Percentiles rank a stretch among this genome's conserved stretches.
Evolutionary conservation across 2,797 vertebrate species (phyloP).

Genomic region (Champsocephalus esox): DNA sequence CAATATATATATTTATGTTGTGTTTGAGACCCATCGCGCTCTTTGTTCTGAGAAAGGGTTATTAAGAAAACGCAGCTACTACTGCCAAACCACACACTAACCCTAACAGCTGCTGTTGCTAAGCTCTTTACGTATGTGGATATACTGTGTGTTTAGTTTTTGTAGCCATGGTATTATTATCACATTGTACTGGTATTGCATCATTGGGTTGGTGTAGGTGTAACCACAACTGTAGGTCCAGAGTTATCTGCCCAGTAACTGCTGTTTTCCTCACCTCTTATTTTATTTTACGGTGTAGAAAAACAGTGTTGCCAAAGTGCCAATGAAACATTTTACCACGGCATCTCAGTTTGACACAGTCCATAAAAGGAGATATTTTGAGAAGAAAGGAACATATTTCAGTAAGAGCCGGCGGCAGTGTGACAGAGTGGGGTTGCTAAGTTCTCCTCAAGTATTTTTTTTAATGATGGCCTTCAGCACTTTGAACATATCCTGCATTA

Average conservation of each 20-base stretch:
- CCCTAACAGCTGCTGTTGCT: conserved; percentile 69
- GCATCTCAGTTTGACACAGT: conserved; percentile 38
- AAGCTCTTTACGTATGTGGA: conserved; percentile 43
- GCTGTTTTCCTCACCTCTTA: conserved; percentile 21
- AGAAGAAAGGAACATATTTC: conserved; percentile 15
- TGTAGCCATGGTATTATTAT: conserved; percentile 42
- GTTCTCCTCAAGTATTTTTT: conserved; percentile 27
- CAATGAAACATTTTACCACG: conserved; percentile 51
- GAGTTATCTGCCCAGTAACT: conserved; percentile 9
- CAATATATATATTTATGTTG: conserved; percentile 5
- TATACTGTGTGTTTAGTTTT: conserved; percentile 46
- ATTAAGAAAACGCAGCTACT: conserved; percentile 53
- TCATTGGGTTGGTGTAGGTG: conserved; percentile 25
- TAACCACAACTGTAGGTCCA: background rate
- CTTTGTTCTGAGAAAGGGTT: conserved; percentile 63
- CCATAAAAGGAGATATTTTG: conserved; percentile 46
- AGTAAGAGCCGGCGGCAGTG: background rate
- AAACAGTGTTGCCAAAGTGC: conserved; percentile 38
- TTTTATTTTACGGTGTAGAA: conserved; percentile 21
- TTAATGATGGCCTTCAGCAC: background rate
- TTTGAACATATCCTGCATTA: background rate
- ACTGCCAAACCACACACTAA: conserved; percentile 69
- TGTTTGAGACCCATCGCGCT: conserved; percentile 19
- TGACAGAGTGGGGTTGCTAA: background rate
- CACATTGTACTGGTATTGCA: conserved; percentile 35